Percentiles rank a stretch among this genome's conserved stretches.
These are phyloP conservation scores for Apomyelois bistriatella DNA, from an alignment of 2,888 invertebrate genomes.

Conservation along the genomic window DNA sequence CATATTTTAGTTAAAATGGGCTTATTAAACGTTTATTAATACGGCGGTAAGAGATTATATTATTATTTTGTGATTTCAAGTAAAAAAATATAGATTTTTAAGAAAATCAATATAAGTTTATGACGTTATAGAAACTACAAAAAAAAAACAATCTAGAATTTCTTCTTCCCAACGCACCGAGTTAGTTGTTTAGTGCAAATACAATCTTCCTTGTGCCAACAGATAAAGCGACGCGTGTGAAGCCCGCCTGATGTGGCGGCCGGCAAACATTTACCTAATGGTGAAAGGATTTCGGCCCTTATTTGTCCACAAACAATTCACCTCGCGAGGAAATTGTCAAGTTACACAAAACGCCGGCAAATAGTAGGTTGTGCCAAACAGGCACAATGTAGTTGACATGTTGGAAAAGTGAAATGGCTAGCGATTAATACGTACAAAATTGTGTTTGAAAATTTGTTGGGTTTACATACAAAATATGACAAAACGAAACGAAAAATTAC, in stretches of 20 bases:
- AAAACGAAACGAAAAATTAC: too few species aligned
- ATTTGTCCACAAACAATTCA: constrained; percentile 4
- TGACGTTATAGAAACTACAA: too few species aligned
- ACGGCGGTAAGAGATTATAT: too few species aligned
- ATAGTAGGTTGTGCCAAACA: neutral
- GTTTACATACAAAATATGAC: too few species aligned
- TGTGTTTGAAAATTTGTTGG: too few species aligned
- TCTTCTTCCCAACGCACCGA: too few species aligned
- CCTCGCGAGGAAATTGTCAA: constrained; percentile 1
- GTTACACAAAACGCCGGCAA: constrained; percentile 1
- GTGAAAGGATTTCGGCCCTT: constrained; percentile 11
- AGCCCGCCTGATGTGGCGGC: neutral
- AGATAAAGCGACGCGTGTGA: neutral
- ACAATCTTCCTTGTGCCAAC: neutral
- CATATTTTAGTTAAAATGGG: too few species aligned
- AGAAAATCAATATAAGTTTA: too few species aligned
- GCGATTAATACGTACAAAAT: neutral
- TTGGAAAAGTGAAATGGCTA: neutral
- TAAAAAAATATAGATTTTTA: too few species aligned
- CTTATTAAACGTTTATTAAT: too few species aligned
- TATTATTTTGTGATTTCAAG: too few species aligned
- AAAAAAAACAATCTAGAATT: too few species aligned
- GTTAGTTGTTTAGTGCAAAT: neutral
- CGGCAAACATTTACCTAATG: constrained; percentile 1
- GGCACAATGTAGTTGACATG: neutral